Percentiles rank a stretch among this genome's conserved stretches.
Conservation (phyloP, 2,797 vertebrate species). For the Liasis olivaceus region DNA sequence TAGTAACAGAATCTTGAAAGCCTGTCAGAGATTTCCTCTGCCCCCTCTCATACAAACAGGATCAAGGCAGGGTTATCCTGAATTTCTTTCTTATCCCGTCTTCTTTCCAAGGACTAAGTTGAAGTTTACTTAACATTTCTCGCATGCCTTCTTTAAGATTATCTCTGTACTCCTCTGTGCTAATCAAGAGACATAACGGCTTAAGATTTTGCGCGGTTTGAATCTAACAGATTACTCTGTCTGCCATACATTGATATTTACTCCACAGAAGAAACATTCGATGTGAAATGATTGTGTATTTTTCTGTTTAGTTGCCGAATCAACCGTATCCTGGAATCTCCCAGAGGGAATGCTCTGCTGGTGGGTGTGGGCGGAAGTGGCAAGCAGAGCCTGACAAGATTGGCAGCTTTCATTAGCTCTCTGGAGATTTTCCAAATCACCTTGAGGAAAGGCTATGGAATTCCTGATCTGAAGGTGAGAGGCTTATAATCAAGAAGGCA, state of each 20-base stretch:
- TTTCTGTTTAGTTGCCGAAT: conserved; percentile 85
- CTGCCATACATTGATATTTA: conserved; percentile 32
- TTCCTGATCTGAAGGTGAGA: conserved; percentile 89
- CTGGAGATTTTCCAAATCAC: conserved; percentile 95
- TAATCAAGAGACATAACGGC: not conserved
- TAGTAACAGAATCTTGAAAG: not conserved
- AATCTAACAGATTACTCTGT: conserved; percentile 17
- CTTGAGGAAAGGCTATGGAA: conserved; percentile 86
- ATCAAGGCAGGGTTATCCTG: not conserved
- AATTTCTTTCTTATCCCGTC: not conserved
- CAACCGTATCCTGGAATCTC: conserved; percentile 91
- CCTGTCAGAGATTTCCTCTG: not conserved
- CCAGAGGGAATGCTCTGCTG: conserved; percentile 88
- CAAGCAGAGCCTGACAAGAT: conserved; percentile 93
- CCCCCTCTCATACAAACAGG: not conserved
- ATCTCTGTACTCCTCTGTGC: not conserved
- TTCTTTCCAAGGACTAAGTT: not conserved
- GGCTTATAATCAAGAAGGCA: not conserved
- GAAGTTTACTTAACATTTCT: not conserved
- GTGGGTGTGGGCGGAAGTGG: conserved; percentile 93
- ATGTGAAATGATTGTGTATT: conserved; percentile 28
- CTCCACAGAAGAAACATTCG: rapidly evolving
- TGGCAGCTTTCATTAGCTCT: conserved; percentile 92
- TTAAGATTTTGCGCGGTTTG: conserved; percentile 11
- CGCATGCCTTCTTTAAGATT: not conserved